Conservation (phyloP, 2,797 vertebrate species). For the Acanthornis magna region DNA sequence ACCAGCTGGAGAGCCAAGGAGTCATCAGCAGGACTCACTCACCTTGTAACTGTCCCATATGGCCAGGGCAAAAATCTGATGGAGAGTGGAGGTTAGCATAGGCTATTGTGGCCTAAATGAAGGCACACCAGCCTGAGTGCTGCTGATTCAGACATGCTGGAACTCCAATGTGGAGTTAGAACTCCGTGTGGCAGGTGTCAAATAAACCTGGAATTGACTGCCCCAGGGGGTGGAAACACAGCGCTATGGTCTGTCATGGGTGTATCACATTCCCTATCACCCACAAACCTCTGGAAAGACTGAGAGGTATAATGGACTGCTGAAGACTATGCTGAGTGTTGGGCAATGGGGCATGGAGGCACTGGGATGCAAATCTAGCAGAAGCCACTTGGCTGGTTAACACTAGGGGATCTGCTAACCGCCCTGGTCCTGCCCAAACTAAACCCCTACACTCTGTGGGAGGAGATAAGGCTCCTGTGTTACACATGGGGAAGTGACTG, state of each 20-base stretch:
- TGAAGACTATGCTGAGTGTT: background rate
- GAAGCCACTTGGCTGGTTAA: background rate
- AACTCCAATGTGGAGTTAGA: background rate
- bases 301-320: background rate
- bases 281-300: background rate
- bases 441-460: background rate
- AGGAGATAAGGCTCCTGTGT: background rate
- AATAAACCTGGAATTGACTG: background rate
- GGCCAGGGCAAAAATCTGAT: background rate
- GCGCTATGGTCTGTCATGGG: rapidly evolving
- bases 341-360: background rate
- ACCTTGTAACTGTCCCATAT: background rate
- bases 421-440: background rate
- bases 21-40: background rate
- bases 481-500: background rate
- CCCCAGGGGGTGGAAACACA: background rate
- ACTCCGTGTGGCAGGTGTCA: background rate
- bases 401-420: background rate
- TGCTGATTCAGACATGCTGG: background rate
- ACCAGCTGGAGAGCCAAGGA: background rate
- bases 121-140: background rate
- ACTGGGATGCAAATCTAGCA: background rate
- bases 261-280: background rate
- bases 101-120: background rate
- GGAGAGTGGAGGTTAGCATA: background rate